Percentiles rank a stretch among this genome's conserved stretches.
Evolutionary conservation across 2,797 vertebrate genomes (phyloP).

Genomic region (Trachurus trachurus): DNA sequence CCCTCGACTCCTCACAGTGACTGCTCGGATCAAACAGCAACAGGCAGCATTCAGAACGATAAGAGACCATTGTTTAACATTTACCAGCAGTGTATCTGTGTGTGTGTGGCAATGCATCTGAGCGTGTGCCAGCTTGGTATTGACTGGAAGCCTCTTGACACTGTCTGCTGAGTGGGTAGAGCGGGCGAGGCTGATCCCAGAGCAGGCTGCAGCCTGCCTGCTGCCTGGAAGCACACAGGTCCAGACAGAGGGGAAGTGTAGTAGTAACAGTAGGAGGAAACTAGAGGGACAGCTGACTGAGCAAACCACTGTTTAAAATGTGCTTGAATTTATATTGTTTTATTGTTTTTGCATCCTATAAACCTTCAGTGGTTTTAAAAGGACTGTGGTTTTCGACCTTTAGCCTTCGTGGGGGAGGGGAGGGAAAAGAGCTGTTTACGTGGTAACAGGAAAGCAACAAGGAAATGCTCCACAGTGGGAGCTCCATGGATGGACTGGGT

Average conservation of each 20-base stretch:
- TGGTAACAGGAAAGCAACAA: constrained; percentile 53
- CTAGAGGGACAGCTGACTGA: neutral
- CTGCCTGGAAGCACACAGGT: neutral
- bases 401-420: constrained; percentile 43
- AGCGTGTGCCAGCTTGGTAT: constrained; percentile 47
- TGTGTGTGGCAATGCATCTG: constrained; percentile 36
- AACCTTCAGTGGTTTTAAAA: constrained; percentile 33
- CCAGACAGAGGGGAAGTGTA: constrained; percentile 14
- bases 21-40: constrained; percentile 18
- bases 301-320: neutral
- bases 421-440: constrained; percentile 39
- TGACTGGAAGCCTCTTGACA: constrained; percentile 58
- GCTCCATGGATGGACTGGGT: constrained; percentile 12
- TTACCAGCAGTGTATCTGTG: constrained; percentile 4
- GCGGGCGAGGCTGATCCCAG: constrained; percentile 56
- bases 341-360: neutral
- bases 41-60: constrained; percentile 10
- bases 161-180: constrained; percentile 56
- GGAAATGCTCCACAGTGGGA: constrained; percentile 39
- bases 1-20: neutral
- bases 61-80: constrained; percentile 34
- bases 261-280: neutral
- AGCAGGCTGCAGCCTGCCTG: constrained; percentile 70
- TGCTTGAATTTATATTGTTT: constrained; percentile 5
- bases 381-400: constrained; percentile 52